Evolutionary conservation across 2,113 vertebrate species (phyloP).

Genomic region (Tachycineta bicolor): DNA sequence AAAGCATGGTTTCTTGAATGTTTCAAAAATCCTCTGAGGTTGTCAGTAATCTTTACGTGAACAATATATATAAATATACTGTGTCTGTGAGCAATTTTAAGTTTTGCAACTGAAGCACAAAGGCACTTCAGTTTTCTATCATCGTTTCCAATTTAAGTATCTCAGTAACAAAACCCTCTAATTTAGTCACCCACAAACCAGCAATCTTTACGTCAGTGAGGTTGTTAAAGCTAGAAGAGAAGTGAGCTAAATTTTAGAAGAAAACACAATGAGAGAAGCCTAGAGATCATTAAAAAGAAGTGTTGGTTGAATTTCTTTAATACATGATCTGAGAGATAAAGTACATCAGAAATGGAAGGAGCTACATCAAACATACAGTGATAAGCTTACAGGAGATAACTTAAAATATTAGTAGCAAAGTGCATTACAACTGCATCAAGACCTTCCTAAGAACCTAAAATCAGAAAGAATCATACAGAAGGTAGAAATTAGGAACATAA

Average conservation of each 20-base stretch:
- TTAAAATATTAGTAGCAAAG: not conserved
- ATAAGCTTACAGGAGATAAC: not conserved
- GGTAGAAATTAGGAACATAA: not conserved
- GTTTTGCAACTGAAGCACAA: not conserved
- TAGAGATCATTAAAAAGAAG: not conserved
- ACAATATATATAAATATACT: constrained; percentile 6
- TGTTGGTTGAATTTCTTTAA: not conserved
- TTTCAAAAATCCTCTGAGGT: not conserved
- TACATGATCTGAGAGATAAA: not conserved
- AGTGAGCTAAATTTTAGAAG: not conserved
- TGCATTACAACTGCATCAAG: not conserved
- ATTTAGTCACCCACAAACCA: constrained; percentile 38
- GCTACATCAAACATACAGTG: not conserved
- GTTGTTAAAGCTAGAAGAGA: not conserved
- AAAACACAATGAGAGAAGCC: not conserved
- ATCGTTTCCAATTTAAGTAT: constrained; percentile 43
- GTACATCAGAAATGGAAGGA: not conserved
- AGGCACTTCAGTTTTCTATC: constrained; percentile 21
- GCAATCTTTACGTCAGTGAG: not conserved
- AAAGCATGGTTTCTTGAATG: not conserved
- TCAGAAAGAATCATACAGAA: not conserved
- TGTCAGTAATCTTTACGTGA: constrained; percentile 11
- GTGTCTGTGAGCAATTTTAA: constrained; percentile 23
- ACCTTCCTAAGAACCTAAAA: not conserved
- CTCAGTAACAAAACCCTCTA: constrained; percentile 35